These are phyloP conservation scores for Plemyria rubiginata DNA, from an alignment of 2,888 invertebrate genomes.

Conservation along the genomic window DNA sequence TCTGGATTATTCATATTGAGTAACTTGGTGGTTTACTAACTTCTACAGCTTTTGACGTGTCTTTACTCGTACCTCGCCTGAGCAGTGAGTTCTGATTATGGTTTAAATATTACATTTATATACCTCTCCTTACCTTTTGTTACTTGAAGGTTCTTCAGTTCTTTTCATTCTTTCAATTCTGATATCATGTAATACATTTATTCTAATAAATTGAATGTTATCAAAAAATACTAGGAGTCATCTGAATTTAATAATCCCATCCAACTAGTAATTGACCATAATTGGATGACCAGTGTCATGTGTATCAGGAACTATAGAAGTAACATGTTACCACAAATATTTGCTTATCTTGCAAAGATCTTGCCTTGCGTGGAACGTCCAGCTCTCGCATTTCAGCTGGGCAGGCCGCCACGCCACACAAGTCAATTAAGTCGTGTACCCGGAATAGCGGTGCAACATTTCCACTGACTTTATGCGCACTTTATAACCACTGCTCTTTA, in stretches of 20 bases:
- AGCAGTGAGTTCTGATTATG: neutral
- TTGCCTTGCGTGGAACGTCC: neutral
- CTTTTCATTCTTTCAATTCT: too few species aligned
- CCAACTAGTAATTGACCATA: neutral
- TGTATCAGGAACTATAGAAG: neutral
- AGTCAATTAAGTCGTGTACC: slow-evolving; percentile 25
- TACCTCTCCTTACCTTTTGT: neutral
- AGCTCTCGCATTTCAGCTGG: neutral
- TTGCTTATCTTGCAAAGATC: neutral
- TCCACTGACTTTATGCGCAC: slow-evolving; percentile 38
- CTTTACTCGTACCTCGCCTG: slow-evolving; percentile 13
- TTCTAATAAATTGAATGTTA: neutral
- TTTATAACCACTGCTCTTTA: slow-evolving; percentile 56
- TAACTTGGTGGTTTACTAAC: slow-evolving; percentile 27
- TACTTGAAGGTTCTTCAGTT: too few species aligned
- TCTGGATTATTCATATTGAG: slow-evolving; percentile 40
- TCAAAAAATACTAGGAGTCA: neutral
- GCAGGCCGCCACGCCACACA: neutral
- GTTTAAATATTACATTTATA: neutral
- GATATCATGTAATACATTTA: too few species aligned
- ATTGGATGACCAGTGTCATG: neutral
- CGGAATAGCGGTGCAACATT: slow-evolving; percentile 36
- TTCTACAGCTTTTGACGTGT: slow-evolving; percentile 14
- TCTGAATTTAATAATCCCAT: too few species aligned
- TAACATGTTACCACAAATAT: neutral